Evolutionary conservation across 2,888 invertebrate species (phyloP).

Genomic region (Tachina grossa): DNA sequence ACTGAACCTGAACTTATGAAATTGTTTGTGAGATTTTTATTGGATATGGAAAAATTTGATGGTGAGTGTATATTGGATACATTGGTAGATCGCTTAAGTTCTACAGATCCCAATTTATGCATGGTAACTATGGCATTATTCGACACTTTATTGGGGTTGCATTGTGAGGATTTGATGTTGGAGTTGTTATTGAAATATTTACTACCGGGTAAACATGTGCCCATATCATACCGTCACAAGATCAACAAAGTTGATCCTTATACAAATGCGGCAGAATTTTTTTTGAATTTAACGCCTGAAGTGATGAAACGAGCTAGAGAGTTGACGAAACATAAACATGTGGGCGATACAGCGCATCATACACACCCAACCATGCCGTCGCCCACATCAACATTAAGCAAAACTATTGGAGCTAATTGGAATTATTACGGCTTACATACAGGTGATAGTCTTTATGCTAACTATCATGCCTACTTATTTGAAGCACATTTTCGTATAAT

Average conservation of each 20-base stretch:
- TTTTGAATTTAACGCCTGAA: conserved; percentile 88
- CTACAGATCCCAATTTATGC: conserved; percentile 90
- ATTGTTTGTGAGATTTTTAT: conserved; percentile 92
- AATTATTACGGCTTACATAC: conserved; percentile 84
- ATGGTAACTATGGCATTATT: conserved; percentile 95
- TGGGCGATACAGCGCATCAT: conserved; percentile 74
- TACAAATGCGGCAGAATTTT: conserved; percentile 89
- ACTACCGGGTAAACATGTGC: conserved; percentile 90
- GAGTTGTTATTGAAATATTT: conserved; percentile 94
- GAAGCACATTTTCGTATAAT: conserved; percentile 92
- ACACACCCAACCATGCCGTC: conserved; percentile 74
- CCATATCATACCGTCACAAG: conserved; percentile 88
- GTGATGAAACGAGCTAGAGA: conserved; percentile 82
- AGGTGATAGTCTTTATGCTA: conserved; percentile 89
- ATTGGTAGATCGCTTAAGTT: conserved; percentile 90
- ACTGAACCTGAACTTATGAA: conserved; percentile 92
- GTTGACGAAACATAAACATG: conserved; percentile 78
- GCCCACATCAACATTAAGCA: conserved; percentile 80
- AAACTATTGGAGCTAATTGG: conserved; percentile 84
- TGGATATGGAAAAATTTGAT: conserved; percentile 92
- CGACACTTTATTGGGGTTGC: conserved; percentile 93
- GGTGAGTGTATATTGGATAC: conserved; percentile 92
- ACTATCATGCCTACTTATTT: conserved; percentile 93
- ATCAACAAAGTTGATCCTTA: conserved; percentile 89
- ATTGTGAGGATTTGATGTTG: conserved; percentile 98